Base-by-base conservation (phyloP, 1,140 invertebrate genomes). In the Ladona fulva region DNA sequence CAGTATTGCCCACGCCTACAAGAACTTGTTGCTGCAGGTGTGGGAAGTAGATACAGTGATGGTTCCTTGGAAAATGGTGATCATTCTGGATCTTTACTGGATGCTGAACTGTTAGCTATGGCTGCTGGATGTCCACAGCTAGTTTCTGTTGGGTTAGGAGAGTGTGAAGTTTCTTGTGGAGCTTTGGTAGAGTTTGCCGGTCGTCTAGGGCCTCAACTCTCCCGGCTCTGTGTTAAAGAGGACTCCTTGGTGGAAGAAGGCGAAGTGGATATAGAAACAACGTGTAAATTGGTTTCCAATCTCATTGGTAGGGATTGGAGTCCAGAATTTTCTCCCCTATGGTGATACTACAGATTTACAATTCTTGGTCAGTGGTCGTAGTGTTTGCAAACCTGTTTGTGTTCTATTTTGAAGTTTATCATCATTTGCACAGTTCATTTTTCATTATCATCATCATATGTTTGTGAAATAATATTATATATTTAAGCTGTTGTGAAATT, bases 271-370 rank as follows among this genome's bases (percentile, higher is more conserved):
- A 22, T 85, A 7, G 77, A 78, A 16, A 77, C 81, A 75, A 78
- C 83, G 0, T 80, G 81, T 25, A 78, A 80, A 8, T 82, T 81
- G 42, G 81, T 86, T 8, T 86, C 85, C 0, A 78, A 80, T 7
- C 78, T 85, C 0, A 78, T 86, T 52, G 83, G 83, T 44, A 82
- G 83, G 19, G 80, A 82, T 7, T 86, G 85, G 85, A 78, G 83
- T 76, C 85, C 85, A 8, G 84, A 86, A 80, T 85, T 82, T 59
- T 82, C 85, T 42, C 85, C 85, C n/a, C 80, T 83, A 24, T 86
- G 84, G 82, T 86, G 78, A 85, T 66, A 22, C 3, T 37, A 37
- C 29, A 37, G 29, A 37, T 37, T 37, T 5, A 37, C 1, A 37
- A 37, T 37, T 37, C 8, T 37, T 5, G 1, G 29, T 37, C 29